Base-by-base conservation (phyloP, 2,113 vertebrate genomes). In the Lophura nycthemera region DNA sequence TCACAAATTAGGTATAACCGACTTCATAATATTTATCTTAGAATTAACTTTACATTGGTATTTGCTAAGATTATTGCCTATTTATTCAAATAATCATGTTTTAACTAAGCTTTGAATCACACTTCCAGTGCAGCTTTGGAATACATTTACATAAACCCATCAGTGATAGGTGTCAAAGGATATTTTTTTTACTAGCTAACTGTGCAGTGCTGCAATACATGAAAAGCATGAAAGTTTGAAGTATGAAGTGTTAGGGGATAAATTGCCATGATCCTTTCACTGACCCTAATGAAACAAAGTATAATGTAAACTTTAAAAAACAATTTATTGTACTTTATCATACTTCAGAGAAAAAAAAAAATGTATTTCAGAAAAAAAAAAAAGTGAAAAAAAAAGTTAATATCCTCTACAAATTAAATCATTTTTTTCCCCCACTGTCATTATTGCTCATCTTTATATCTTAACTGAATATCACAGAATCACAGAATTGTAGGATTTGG, bases 1-100 rank as follows among this genome's bases (percentile, higher is more conserved):
- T 92, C 77, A 14, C 32, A 83, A 76, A 70, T 67, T 30, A 32
- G 61, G 20, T 76, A 34, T 61, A 89, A 79, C 25, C 13, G 8
- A 77, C 19, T 66, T 88, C 74, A 85, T 89, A 92, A 86, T 60
- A 80, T 50, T 91, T 77, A 80, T 91, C 16, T 76, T 74, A 43
- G 34, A 92, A 93, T 70, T 76, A 66, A 56, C 45, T 92, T 80
- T 89, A 36, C 16, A 67, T 42, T 48, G 4, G 11, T 66, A 85
- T 88, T 81, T 85, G 9, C 60, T 85, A 32, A 42, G 45, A 14
- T 63, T 73, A 67, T 85, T 83, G 22, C 4, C 63, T 29, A 71
- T 87, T 76, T 92, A 63, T 86, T 87, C 6, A 56, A 85, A 71
- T 43, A 76, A 77, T 74, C 52, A 77, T 8, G 27, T 79, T 74